Base-by-base conservation (phyloP, 1,140 invertebrate species). In the Xylocopa sonorina region DNA sequence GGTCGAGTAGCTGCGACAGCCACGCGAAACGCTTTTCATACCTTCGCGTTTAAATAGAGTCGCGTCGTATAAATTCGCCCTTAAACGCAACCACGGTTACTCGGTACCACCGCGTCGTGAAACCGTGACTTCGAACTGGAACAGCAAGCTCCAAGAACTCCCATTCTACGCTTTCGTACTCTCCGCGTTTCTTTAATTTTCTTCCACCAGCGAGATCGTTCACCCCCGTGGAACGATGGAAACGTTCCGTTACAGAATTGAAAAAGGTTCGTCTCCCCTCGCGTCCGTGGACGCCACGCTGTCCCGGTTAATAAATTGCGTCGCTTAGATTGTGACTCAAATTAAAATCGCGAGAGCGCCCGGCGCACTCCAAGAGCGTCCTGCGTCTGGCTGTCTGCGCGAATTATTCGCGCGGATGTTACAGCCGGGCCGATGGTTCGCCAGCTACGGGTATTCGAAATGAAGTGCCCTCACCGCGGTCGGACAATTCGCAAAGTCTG, bases 401-500 rank as follows among this genome's bases (percentile, higher is more conserved):
- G n/a, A 77, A 69, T 68, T 48, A 77, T 50, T 69, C 6, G 16
- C 24, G 21, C 41, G 1, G 16, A 24, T n/a, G 74, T 34, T 57
- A 4, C 6, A 21, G 3, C 16, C 4, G 57, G 0, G 1, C 38
- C 16, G 38, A 78, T 57, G 46, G 12, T 46, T 34, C 16, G 58
- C 74, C 1, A 75, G 12, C 50, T 5, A 21, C 18, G 43, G 2
- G n/a, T 71, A 60, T 69, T 77, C 66, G 55, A 29, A 12, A 27
- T 50, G 57, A 51, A 80, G 63, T 66, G 50, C 29, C 14, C 68
- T 68, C 9, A 24, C 51, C 46, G 27, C 50, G 18, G 18, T 34
- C 50, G 51, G 62, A 50, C 62, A 46, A 79, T 74, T 55, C 83
- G 58, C 66, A 32, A 63, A 60, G 73, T 78, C 41, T 58, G 58